Percentiles rank a stretch among this genome's conserved stretches.
phyloP scores from a whole-genome alignment of 2,113 vertebrate species.

The Malurus cyaneus region DNA sequence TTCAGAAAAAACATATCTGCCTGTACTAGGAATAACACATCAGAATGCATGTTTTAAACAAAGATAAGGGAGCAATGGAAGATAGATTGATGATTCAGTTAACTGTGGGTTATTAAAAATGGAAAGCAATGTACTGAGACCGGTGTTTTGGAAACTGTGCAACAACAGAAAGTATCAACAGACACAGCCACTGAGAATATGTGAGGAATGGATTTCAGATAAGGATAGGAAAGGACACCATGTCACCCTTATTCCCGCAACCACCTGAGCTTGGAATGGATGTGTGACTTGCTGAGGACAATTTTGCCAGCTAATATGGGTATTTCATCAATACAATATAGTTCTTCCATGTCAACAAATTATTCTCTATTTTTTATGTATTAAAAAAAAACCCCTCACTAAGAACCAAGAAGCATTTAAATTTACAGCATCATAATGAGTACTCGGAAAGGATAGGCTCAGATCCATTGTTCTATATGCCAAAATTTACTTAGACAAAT shows the following conservation, averaged over 20 bases:
- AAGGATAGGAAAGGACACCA: not conserved
- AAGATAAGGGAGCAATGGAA: not conserved
- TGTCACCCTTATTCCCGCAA: not conserved
- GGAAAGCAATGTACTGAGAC: not conserved
- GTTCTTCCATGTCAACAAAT: not conserved
- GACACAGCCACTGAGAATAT: not conserved
- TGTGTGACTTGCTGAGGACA: not conserved
- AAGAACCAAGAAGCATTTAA: not conserved
- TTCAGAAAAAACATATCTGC: not conserved
- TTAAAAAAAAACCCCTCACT: rapidly evolving
- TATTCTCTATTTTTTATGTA: not conserved
- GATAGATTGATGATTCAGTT: not conserved
- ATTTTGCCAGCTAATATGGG: not conserved
- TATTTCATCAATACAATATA: not conserved
- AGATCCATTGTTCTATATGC: not conserved
- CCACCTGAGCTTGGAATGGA: not conserved
- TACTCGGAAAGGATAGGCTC: not conserved
- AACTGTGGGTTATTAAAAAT: not conserved
- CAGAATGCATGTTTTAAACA: not conserved
- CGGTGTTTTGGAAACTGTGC: not conserved
- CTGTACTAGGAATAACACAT: not conserved
- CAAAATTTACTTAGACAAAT: not conserved
- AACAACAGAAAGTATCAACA: not conserved
- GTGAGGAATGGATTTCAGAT: not conserved
- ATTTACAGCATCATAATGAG: not conserved